These are phyloP conservation scores for Sminthurinus aureus DNA, from an alignment of 2,888 invertebrate species.

Conservation along the genomic window DNA sequence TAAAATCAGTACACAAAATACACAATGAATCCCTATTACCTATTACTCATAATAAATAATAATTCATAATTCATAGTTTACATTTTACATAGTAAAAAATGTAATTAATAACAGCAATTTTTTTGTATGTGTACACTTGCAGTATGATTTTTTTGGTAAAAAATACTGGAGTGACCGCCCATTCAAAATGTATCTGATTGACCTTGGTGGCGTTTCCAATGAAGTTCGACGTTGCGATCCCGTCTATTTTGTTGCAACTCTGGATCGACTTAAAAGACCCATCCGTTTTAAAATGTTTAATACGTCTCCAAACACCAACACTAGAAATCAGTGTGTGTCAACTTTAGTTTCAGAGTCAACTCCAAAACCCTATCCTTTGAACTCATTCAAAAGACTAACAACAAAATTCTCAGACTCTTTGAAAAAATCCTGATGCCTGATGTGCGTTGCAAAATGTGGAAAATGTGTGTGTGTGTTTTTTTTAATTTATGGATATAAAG, in stretches of 20 bases:
- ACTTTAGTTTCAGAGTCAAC: neutral
- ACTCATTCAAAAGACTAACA: neutral
- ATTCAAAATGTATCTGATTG: neutral
- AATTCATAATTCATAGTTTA: too few relatives aligned
- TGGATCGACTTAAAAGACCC: neutral
- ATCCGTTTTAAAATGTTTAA: constrained; percentile 4
- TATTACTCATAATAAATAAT: neutral
- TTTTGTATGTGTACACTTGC: neutral
- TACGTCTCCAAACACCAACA: neutral
- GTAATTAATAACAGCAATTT: too few relatives aligned
- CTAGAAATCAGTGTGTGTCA: neutral
- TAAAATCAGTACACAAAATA: neutral
- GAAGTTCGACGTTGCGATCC: constrained; percentile 3
- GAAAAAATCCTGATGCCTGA: too few relatives aligned
- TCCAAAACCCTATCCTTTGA: neutral
- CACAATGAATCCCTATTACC: neutral
- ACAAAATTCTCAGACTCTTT: neutral
- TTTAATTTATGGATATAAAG: too few relatives aligned
- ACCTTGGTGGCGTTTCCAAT: neutral
- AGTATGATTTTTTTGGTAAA: neutral
- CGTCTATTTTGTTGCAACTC: neutral
- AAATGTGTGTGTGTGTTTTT: too few relatives aligned
- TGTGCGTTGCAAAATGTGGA: too few relatives aligned
- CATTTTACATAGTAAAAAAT: too few relatives aligned
- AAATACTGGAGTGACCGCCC: neutral